phyloP scores from a whole-genome alignment of 2,888 invertebrate genomes.

The Andrena praecox region DNA sequence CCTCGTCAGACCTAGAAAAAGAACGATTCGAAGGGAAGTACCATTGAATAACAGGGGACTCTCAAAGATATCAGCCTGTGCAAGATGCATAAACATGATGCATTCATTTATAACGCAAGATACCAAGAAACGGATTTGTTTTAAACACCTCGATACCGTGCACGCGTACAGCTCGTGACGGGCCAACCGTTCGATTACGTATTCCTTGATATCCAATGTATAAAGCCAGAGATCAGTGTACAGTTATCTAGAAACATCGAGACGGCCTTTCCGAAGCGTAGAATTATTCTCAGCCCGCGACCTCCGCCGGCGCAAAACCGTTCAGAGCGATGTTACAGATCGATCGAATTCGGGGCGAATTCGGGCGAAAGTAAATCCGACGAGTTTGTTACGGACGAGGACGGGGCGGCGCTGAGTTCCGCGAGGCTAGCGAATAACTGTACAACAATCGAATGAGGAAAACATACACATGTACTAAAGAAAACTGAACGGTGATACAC shows the following conservation, averaged over 20 bases:
- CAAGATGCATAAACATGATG: constrained; percentile 13
- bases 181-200: neutral
- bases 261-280: neutral
- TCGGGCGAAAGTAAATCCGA: neutral
- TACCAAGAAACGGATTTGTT: constrained; percentile 35
- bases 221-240: constrained; percentile 30
- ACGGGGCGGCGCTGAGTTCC: neutral
- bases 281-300: constrained; percentile 5
- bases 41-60: constrained; percentile 17
- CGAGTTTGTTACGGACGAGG: neutral
- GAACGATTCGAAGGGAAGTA: constrained; percentile 66
- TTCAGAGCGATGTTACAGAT: neutral
- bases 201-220: constrained; percentile 28
- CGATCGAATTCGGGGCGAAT: neutral
- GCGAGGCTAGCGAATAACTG: constrained; percentile 43
- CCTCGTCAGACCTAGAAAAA: constrained; percentile 84
- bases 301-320: neutral
- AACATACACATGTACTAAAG: constrained; percentile 56
- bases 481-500: constrained; percentile 59
- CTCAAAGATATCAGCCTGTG: constrained; percentile 29
- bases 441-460: constrained; percentile 37
- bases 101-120: constrained; percentile 25
- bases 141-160: constrained; percentile 26
- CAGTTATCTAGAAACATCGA: constrained; percentile 38
- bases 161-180: neutral